These are phyloP conservation scores for Scleropages formosus DNA, from an alignment of 2,797 vertebrate genomes.

Conservation along the genomic window DNA sequence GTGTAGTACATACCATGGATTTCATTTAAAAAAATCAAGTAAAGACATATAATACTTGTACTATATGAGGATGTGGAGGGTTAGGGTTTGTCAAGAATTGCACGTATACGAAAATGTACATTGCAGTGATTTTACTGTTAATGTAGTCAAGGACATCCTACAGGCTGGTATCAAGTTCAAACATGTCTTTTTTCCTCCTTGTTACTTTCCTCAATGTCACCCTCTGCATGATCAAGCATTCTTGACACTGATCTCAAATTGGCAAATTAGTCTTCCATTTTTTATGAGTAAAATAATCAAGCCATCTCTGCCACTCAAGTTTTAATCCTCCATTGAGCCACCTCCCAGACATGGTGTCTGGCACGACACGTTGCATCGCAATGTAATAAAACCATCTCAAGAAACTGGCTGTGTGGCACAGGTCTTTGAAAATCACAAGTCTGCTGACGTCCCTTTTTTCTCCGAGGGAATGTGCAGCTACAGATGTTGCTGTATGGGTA, in stretches of 20 bases:
- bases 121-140: no score
- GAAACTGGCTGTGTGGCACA: neutral
- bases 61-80: no score
- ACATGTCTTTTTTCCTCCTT: neutral
- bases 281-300: neutral
- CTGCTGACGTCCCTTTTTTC: neutral
- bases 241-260: neutral
- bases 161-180: neutral
- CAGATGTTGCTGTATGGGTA: neutral
- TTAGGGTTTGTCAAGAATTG: no score
- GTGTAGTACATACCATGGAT: no score
- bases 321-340: neutral
- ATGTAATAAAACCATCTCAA: neutral
- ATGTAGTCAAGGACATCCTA: no score
- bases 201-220: constrained; percentile 25
- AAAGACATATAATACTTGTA: no score
- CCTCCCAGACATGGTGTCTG: neutral
- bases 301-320: neutral
- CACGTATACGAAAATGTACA: no score
- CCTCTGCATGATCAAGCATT: neutral
- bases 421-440: constrained; percentile 17
- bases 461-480: neutral
- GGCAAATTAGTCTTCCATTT: constrained; percentile 3
- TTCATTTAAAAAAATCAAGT: no score
- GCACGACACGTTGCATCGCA: neutral